Evolutionary conservation across 2,113 vertebrate species (phyloP).

Genomic region (Mustelus asterias): DNA sequence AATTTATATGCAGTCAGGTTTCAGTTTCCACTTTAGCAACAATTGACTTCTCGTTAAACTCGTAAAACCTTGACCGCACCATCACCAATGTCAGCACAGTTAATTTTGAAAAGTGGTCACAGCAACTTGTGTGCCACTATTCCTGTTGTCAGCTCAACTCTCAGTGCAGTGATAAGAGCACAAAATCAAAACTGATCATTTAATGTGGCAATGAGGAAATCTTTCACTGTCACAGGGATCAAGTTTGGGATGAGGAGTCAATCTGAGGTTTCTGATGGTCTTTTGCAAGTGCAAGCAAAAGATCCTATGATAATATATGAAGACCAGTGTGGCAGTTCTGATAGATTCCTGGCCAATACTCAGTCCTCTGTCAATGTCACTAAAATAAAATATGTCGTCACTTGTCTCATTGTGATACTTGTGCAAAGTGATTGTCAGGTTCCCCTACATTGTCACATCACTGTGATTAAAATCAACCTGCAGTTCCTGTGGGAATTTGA

Average conservation of each 20-base stretch:
- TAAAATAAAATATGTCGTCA: not conserved
- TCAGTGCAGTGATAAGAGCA: not conserved
- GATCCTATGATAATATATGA: not conserved
- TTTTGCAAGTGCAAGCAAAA: not conserved
- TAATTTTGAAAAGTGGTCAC: not conserved
- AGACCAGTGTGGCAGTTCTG: not conserved
- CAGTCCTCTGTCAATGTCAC: not conserved
- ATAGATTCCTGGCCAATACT: not conserved
- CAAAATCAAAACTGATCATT: too few relatives aligned
- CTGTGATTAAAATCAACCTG: not conserved
- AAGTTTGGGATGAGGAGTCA: not conserved
- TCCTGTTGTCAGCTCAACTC: not conserved
- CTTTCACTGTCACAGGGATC: not conserved
- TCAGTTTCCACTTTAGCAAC: not conserved
- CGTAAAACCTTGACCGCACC: not conserved
- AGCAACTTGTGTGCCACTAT: not conserved
- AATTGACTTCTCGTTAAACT: not conserved
- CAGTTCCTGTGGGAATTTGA: accelerated
- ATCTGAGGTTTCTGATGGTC: not conserved
- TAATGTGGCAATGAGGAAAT: not conserved
- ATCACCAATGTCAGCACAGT: not conserved
- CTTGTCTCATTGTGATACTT: not conserved
- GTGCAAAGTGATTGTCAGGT: not conserved
- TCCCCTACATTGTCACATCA: not conserved
- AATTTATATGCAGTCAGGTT: not conserved